A percentile compares a stretch with the other conserved stretches of the same genome.
Conservation (phyloP, 2,113 vertebrate species). For the Pseudopipra pipra region DNA sequence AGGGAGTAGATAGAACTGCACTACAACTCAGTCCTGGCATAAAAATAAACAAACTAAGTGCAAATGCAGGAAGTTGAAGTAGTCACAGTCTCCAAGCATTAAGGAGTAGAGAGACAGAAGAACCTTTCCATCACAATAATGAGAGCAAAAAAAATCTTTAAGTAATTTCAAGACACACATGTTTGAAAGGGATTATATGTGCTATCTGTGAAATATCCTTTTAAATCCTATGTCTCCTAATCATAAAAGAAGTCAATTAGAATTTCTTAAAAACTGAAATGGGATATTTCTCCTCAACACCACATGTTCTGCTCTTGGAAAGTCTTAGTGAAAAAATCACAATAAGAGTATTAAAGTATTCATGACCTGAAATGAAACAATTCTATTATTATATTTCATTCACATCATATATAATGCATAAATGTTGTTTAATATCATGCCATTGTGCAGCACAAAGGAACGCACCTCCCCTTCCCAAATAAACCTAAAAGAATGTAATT, state of each 20-base stretch:
- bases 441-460: background rate
- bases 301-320: background rate
- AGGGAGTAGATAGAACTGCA: background rate
- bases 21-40: background rate
- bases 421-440: background rate
- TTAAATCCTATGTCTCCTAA: background rate
- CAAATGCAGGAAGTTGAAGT: background rate
- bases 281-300: background rate
- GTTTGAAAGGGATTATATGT: background rate
- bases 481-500: constrained; percentile 6
- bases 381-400: background rate
- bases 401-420: background rate
- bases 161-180: background rate
- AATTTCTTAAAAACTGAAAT: background rate
- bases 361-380: background rate
- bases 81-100: background rate
- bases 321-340: background rate
- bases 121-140: background rate
- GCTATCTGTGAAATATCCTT: background rate
- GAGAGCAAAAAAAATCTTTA: background rate
- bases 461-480: background rate
- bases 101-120: background rate
- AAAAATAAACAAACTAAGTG: background rate
- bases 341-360: background rate
- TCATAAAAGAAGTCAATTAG: background rate